Evolutionary conservation across 1,140 invertebrate species (phyloP), one percentile per base, ranked within the genome.

Genomic region (Micrasema longulum): DNA sequence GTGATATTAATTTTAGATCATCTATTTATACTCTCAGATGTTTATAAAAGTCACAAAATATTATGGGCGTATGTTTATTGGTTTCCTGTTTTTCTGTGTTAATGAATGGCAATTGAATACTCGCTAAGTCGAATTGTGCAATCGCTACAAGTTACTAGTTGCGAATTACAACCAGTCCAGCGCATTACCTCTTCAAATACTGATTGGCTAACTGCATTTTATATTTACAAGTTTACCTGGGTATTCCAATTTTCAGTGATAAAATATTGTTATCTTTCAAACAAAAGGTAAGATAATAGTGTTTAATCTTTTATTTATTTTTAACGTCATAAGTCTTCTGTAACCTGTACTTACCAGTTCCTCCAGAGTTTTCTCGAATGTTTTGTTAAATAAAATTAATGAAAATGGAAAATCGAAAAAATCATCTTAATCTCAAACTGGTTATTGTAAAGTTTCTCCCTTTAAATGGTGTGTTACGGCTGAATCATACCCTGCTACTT

Each of bases 1-100:
- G 52, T 55, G 52, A 60, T 43, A 35, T 60, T 60, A 60, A 60
- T 38, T 41, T 60, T 60, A 60, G 55, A 60, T 22, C 20, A 9
- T 41, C 55, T 60, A 60, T 60, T 60, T 60, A 38, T 60, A 60
- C 20, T 16, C 16, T 41, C 41, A 5, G 36, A 20, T 41, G 16
- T 60, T 38, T 18, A 23, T 60, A 41, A 14, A 38, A 41, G 2
- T 52, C 23, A 1, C 14, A 22, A 52, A 12, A 22, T 18, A 60
- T 41, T 16, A 60, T 60, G 55, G 55, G 55, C 55, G 55, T 60
- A 11, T 60, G 16, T 60, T 22, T 55, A 26, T 31, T 31, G 7
- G 26, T 55, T 55, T 55, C 52, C 14, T 55, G 20, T 12, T 20
- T 48, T 31, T 31, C 7, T 1, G 12, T 47, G 7, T 47, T 14